Evolutionary conservation across 2,888 invertebrate genomes (phyloP).

Genomic region (Himalopsyche tibetana): DNA sequence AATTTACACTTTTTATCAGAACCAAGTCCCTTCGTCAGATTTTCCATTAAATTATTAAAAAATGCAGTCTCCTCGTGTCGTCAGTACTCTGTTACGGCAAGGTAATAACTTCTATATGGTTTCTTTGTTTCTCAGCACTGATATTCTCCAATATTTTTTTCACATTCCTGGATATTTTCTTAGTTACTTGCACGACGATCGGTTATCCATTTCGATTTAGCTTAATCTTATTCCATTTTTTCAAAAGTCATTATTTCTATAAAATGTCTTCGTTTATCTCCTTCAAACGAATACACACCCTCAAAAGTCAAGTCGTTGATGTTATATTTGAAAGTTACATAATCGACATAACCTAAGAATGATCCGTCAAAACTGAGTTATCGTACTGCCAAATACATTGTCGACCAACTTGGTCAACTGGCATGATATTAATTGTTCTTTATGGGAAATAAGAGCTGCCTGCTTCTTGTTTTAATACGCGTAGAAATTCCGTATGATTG

Average conservation of each 20-base stretch:
- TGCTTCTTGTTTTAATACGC: too few relatives aligned
- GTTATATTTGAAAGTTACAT: slow-evolving; percentile 28
- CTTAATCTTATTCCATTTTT: too few relatives aligned
- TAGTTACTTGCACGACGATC: not conserved
- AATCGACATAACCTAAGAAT: slow-evolving; percentile 50
- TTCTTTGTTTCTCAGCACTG: not conserved
- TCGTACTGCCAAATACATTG: too few relatives aligned
- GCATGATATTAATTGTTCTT: too few relatives aligned
- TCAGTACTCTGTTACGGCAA: slow-evolving; percentile 47
- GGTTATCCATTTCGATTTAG: not conserved
- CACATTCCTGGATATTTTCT: not conserved
- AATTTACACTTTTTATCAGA: too few relatives aligned
- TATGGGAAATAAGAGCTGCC: too few relatives aligned
- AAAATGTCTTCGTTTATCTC: too few relatives aligned
- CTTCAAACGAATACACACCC: not conserved
- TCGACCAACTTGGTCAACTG: too few relatives aligned
- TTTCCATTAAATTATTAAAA: slow-evolving; percentile 23
- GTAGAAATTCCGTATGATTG: too few relatives aligned
- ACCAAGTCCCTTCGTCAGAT: too few relatives aligned
- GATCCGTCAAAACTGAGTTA: not conserved
- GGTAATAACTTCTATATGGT: slow-evolving; percentile 40
- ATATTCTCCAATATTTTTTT: not conserved
- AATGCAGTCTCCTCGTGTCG: slow-evolving; percentile 54
- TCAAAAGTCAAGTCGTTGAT: not conserved
- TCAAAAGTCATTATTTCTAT: too few relatives aligned